phyloP scores from a whole-genome alignment of 92 coral and sea anemone genomes.

The Palythoa caribaeorum region DNA sequence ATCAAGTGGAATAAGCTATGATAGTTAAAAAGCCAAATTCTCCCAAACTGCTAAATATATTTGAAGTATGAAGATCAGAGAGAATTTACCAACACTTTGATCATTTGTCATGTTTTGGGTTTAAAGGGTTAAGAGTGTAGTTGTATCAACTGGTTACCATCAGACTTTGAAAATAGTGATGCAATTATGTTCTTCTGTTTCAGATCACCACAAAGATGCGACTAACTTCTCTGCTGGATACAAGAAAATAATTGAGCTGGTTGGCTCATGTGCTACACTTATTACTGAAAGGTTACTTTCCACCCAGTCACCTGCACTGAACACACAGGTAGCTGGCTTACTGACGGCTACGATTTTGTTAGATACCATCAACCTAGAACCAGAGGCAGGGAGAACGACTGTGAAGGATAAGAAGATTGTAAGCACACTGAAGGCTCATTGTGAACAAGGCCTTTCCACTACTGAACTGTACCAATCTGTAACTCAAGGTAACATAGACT shows the following conservation, averaged over 20 bases:
- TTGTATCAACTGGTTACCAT: too few relatives aligned
- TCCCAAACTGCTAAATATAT: too few relatives aligned
- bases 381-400: slow-evolving; percentile 80
- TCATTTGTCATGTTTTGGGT: too few relatives aligned
- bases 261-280: slow-evolving; percentile 85
- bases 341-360: slow-evolving; percentile 74
- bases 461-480: slow-evolving; percentile 75
- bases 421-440: slow-evolving; percentile 37
- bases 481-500: slow-evolving; percentile 61
- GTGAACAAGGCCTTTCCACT: slow-evolving; percentile 23
- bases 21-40: too few relatives aligned
- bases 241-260: slow-evolving; percentile 75
- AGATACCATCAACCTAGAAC: slow-evolving; percentile 84
- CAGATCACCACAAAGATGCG: slow-evolving; percentile 85
- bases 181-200: not conserved
- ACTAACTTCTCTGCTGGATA: slow-evolving; percentile 47
- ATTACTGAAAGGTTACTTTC: slow-evolving; percentile 73
- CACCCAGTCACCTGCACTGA: slow-evolving; percentile 57
- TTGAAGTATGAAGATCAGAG: too few relatives aligned
- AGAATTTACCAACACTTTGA: too few relatives aligned
- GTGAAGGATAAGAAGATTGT: slow-evolving; percentile 72
- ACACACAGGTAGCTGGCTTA: slow-evolving; percentile 66
- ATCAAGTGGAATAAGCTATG: too few relatives aligned
- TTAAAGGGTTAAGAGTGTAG: too few relatives aligned
- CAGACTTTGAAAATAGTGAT: too few relatives aligned